Base-by-base conservation (phyloP, 2,113 vertebrate species). In the Embiotoca jacksoni region DNA sequence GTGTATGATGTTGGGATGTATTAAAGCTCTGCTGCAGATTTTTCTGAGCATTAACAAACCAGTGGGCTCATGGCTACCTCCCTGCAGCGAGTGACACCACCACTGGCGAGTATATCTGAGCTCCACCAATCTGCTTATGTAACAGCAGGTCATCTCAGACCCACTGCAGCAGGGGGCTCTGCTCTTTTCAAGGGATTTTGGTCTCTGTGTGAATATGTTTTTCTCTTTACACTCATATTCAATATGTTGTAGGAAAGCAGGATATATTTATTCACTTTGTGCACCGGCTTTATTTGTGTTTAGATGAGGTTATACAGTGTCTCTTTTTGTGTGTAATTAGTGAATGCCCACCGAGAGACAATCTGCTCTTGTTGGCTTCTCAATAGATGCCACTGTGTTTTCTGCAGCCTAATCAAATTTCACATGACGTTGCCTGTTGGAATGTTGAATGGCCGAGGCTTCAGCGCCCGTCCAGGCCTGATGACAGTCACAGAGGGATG, bases 381-480 rank as follows among this genome's bases (percentile, higher is more conserved):
- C 81, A 91, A 93, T 92, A 80, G 87, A 84, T 56, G 80, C 82
- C 81, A 82, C 88, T 92, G 89, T 93, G 78, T 86, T 89, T 91
- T 85, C 88, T 88, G 88, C 89, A 89, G 90, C 81, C 88, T 78
- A 88, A 92, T 92, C 88, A 90, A 83, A 89, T 92, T 88, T 91
- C 89, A 83, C 84, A 58, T 88, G 91, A 89, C 69, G 78, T 64
- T 86, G 88, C 50, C 81, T 60, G 73, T 72, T 67, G 88, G 89
- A 84, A 82, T 82, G 75, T 70, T 57, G 76, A 52, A 62, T 10
- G 82, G 68, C 79, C 1, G 47, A 61, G 75, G 77, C 69, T 81
- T 75, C 60, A 46, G 75, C 6, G 6, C 63, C 62, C 1, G 62
- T 39, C 53, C 70, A 13, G 35, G 47, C 62, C 60, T 11, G 70